Evolutionary conservation across 2,797 vertebrate genomes (phyloP).

Genomic region (Argyrosomus regius): DNA sequence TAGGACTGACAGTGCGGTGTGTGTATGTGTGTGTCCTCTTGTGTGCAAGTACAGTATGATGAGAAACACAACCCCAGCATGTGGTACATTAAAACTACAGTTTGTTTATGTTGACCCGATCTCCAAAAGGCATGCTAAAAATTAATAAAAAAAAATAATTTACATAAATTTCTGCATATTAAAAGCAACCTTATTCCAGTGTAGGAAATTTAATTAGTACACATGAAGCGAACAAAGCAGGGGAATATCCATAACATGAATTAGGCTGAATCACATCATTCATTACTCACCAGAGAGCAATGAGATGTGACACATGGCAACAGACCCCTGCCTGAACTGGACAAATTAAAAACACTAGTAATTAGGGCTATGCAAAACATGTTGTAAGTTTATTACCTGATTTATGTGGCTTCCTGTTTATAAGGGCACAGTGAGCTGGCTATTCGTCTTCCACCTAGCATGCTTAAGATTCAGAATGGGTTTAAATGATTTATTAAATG

Average conservation of each 20-base stretch:
- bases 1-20: slow-evolving; percentile 64
- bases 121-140: slow-evolving; percentile 47
- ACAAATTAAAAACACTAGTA: slow-evolving; percentile 89
- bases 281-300: slow-evolving; percentile 84
- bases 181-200: slow-evolving; percentile 59
- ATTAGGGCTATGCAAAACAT: slow-evolving; percentile 89
- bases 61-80: slow-evolving; percentile 63
- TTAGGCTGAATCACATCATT: slow-evolving; percentile 81
- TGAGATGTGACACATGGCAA: slow-evolving; percentile 84
- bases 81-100: slow-evolving; percentile 59
- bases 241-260: slow-evolving; percentile 81
- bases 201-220: slow-evolving; percentile 74
- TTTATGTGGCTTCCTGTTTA: slow-evolving; percentile 87
- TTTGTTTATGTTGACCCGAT: slow-evolving; percentile 63
- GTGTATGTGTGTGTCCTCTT: slow-evolving; percentile 47
- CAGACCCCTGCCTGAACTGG: slow-evolving; percentile 81
- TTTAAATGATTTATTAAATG: slow-evolving; percentile 89
- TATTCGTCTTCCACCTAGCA: slow-evolving; percentile 82
- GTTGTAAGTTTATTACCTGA: slow-evolving; percentile 88
- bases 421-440: slow-evolving; percentile 81
- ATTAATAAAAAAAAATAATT: slow-evolving; percentile 63
- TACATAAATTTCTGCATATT: slow-evolving; percentile 66
- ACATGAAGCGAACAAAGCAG: slow-evolving; percentile 73
- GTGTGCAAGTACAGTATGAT: slow-evolving; percentile 54
- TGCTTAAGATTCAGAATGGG: slow-evolving; percentile 85